Percentiles rank a stretch among this genome's conserved stretches.
Conservation (phyloP, 2,113 vertebrate species). For the Neopipo cinnamomea region DNA sequence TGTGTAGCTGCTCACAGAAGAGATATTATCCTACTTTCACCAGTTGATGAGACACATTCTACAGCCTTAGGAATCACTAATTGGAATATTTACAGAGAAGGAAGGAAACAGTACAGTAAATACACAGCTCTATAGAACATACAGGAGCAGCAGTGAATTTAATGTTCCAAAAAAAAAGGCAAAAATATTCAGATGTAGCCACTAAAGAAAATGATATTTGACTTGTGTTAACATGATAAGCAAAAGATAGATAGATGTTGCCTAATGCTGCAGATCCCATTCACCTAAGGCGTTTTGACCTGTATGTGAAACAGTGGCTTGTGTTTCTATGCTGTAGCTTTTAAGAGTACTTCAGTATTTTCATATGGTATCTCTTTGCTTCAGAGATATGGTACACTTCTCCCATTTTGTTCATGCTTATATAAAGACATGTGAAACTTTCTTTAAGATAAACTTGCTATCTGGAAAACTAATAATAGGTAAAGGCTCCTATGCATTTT, state of each 20-base stretch:
- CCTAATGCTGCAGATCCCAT: neutral
- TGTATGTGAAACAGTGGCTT: neutral
- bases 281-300: neutral
- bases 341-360: neutral
- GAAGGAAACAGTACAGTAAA: slow-evolving; percentile 44
- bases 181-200: neutral
- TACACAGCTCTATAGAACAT: neutral
- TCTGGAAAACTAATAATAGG: neutral
- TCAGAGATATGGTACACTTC: neutral
- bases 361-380: neutral
- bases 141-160: neutral
- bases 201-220: neutral
- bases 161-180: neutral
- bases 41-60: slow-evolving; percentile 50
- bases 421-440: neutral
- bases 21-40: slow-evolving; percentile 51
- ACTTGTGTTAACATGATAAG: neutral
- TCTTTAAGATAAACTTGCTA: neutral
- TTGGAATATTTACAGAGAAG: slow-evolving; percentile 49
- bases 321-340: neutral
- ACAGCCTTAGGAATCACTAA: slow-evolving; percentile 52
- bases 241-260: neutral
- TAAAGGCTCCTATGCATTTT: neutral
- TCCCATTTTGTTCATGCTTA: neutral
- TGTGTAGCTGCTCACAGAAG: slow-evolving; percentile 51